phyloP scores from a whole-genome alignment of 2,888 invertebrate genomes.

The Drosophila merina region DNA sequence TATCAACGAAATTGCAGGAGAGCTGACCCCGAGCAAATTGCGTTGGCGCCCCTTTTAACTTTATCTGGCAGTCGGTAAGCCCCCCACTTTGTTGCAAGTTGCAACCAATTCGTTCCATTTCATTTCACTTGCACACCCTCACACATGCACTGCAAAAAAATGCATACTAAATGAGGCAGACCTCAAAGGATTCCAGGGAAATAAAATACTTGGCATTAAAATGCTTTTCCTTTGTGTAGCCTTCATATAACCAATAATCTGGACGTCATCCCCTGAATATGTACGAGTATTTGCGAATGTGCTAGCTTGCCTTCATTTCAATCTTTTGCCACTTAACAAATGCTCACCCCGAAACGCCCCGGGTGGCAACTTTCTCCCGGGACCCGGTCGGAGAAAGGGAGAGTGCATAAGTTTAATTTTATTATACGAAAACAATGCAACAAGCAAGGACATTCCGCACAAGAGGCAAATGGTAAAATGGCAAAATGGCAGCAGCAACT shows the following conservation, averaged over 20 bases:
- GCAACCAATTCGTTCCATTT: conserved; percentile 69
- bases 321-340: conserved; percentile 78
- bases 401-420: conserved; percentile 76
- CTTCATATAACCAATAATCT: conserved; percentile 67
- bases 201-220: background rate
- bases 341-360: conserved; percentile 59
- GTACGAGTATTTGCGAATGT: conserved; percentile 27
- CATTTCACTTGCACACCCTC: conserved; percentile 66
- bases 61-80: conserved; percentile 65
- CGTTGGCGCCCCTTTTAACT: conserved; percentile 66
- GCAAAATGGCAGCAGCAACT: background rate
- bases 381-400: conserved; percentile 28
- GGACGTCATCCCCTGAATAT: conserved; percentile 48
- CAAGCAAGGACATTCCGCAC: conserved; percentile 45
- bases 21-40: conserved; percentile 78
- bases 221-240: conserved; percentile 9
- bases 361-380: conserved; percentile 10
- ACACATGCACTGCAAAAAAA: conserved; percentile 16
- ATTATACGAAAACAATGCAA: conserved; percentile 76
- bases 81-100: conserved; percentile 40
- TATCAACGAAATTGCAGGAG: conserved; percentile 73
- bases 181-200: background rate
- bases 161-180: background rate
- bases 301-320: conserved; percentile 67
- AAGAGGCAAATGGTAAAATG: conserved; percentile 14